These are phyloP conservation scores for Xylota segnis DNA, from an alignment of 2,888 invertebrate genomes.

Conservation along the genomic window DNA sequence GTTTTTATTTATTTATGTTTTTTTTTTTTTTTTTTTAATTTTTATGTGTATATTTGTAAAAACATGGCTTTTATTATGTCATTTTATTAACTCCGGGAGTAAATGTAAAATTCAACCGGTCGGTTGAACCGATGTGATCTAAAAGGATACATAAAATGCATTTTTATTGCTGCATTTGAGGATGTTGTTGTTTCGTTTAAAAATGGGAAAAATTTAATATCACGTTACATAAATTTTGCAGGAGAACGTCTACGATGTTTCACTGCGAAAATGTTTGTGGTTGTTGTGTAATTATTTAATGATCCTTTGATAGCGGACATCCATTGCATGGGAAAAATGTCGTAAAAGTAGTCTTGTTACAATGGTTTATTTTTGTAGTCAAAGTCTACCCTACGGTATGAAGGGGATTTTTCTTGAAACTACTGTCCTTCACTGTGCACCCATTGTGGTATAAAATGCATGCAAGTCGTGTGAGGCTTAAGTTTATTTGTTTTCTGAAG, in stretches of 20 bases:
- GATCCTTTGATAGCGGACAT: conserved; percentile 8
- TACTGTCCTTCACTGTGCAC: neutral
- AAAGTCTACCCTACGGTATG: neutral
- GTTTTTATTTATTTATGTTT: neutral
- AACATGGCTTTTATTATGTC: conserved; percentile 6
- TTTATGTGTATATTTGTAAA: conserved; percentile 11
- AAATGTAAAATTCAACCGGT: conserved; percentile 28
- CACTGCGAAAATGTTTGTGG: neutral
- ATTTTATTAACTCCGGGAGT: conserved; percentile 26
- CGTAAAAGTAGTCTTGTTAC: neutral
- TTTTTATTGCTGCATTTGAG: conserved; percentile 20
- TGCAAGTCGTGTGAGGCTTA: neutral
- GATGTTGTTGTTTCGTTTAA: conserved; percentile 11
- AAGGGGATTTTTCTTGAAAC: neutral
- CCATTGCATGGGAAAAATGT: neutral
- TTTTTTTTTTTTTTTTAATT: conserved; percentile 24
- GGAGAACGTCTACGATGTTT: neutral
- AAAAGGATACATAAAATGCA: conserved; percentile 21
- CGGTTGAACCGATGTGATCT: conserved; percentile 19
- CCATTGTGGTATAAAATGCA: neutral
- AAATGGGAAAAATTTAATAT: conserved; percentile 9
- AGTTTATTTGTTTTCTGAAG: neutral
- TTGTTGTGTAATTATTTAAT: conserved; percentile 13
- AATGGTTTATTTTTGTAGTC: neutral
- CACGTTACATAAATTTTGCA: neutral